Percentiles rank a stretch among this genome's conserved stretches.
Evolutionary conservation across 2,888 invertebrate genomes (phyloP).

Genomic region (Trichogramma evanescens): DNA sequence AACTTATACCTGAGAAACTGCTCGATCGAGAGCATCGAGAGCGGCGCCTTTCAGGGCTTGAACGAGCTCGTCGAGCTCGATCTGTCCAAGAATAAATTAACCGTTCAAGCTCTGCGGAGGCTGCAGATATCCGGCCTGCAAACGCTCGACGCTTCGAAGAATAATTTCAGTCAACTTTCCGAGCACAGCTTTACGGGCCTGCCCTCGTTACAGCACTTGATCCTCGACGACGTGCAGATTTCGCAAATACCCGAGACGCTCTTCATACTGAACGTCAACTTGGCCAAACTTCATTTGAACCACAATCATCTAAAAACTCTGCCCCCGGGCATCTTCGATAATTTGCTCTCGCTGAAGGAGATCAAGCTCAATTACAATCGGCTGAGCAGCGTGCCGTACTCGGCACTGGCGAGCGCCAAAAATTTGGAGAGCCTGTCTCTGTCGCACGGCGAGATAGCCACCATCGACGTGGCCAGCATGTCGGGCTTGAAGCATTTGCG

Average conservation of each 20-base stretch:
- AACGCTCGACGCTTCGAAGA: conserved; percentile 65
- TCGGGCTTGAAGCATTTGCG: conserved; percentile 68
- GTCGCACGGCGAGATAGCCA: conserved; percentile 61
- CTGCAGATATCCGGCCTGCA: conserved; percentile 70
- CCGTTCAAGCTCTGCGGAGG: conserved; percentile 61
- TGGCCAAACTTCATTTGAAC: conserved; percentile 67
- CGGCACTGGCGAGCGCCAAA: conserved; percentile 66
- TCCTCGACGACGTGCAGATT: conserved; percentile 64
- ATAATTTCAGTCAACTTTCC: conserved; percentile 68
- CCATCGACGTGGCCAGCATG: conserved; percentile 70
- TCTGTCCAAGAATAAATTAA: conserved; percentile 66
- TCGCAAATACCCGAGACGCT: conserved; percentile 62
- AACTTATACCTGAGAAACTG: conserved; percentile 70
- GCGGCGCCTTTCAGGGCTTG: conserved; percentile 65
- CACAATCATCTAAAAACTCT: conserved; percentile 63
- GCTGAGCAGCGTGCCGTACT: conserved; percentile 70
- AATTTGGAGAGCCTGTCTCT: conserved; percentile 67
- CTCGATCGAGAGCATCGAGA: conserved; percentile 66
- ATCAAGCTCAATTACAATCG: conserved; percentile 65
- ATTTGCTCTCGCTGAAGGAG: conserved; percentile 68
- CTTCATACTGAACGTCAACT: conserved; percentile 69
- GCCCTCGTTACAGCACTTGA: conserved; percentile 68
- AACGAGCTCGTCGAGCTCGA: conserved; percentile 73
- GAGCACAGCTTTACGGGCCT: conserved; percentile 69
- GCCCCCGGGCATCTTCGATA: conserved; percentile 68